Base-by-base conservation (phyloP, 2,888 invertebrate species). In the Rhagonycha lutea region DNA sequence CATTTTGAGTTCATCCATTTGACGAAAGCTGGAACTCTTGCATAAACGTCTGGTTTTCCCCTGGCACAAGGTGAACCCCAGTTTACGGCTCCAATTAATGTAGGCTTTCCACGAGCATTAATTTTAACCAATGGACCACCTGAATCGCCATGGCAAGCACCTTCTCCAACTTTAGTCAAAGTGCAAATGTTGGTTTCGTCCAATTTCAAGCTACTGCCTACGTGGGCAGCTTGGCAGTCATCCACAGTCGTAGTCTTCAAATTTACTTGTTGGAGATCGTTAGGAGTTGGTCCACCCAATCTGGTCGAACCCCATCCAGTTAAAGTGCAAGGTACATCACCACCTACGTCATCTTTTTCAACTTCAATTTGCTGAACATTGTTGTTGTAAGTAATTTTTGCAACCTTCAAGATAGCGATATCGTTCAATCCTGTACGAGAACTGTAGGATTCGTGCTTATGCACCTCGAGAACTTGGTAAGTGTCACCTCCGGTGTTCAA, bases 81-180 rank as follows among this genome's bases (percentile, higher is more conserved):
- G 0, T 90, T 90, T 0, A 90, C 90, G 11, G 90, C 84, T 24
- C 90, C 91, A 14, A 69, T 12, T 8, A 61, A 0, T 14, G 4
- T 61, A 14, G 4, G 61, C 2, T 5, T 12, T 0, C 89, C 89
- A 1, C 76, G 81, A 62, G 82, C 83, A 1, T 82, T 84, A n/a
- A 14, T n/a, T n/a, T n/a, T 10, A 10, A 89, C 88, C 14, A 90
- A 83, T 0, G 90, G 90, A 2, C 90, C 90, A 0, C 90, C 90
- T 14, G 90, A 90, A 79, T 91, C 91, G 76, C 90, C 90, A 89
- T 90, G 85, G 3, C 83, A 86, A 78, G 92, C 91, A 0, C 92
- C 92, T 86, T 92, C 90, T 0, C 92, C 92, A 67, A 84, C 83
- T 81, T 87, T 89, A 29, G 91, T 91, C 14, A 91, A 85, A 0